Evolutionary conservation across 2,888 invertebrate species (phyloP).

Genomic region (Melieria picta): DNA sequence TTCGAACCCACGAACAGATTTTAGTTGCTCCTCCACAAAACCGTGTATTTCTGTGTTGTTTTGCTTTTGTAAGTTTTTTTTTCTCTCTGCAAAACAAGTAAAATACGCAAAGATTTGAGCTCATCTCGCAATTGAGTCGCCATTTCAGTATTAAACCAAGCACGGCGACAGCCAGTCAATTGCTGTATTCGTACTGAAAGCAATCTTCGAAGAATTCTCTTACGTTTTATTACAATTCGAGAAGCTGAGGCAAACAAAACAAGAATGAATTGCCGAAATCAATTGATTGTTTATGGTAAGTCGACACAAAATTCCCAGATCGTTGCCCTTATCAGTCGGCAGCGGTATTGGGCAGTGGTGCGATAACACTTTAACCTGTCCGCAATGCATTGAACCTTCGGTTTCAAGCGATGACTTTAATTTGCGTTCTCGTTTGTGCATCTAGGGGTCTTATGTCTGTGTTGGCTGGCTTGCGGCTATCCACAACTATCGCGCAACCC

Average conservation of each 20-base stretch:
- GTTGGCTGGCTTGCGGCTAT: slow-evolving; percentile 21
- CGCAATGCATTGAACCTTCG: neutral
- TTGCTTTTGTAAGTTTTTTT: no score
- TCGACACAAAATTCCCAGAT: neutral
- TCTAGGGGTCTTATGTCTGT: neutral
- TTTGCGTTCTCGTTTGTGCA: neutral
- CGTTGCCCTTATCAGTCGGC: no score
- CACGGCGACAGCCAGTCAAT: neutral
- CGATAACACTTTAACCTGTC: neutral
- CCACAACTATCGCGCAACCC: slow-evolving; percentile 49
- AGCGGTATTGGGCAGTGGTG: no score
- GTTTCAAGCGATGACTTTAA: neutral
- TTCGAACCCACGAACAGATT: no score
- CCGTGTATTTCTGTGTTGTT: no score
- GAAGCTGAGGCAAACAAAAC: neutral
- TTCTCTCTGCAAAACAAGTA: no score
- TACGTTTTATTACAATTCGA: no score
- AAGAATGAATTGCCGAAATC: neutral
- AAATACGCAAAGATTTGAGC: neutral
- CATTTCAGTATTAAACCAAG: neutral
- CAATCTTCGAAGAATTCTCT: no score
- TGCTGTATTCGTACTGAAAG: no score
- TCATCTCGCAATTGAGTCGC: neutral
- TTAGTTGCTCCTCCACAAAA: no score
- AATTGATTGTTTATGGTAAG: neutral